Conservation (phyloP, 2,888 invertebrate species). For the Cotesia congregata region DNA sequence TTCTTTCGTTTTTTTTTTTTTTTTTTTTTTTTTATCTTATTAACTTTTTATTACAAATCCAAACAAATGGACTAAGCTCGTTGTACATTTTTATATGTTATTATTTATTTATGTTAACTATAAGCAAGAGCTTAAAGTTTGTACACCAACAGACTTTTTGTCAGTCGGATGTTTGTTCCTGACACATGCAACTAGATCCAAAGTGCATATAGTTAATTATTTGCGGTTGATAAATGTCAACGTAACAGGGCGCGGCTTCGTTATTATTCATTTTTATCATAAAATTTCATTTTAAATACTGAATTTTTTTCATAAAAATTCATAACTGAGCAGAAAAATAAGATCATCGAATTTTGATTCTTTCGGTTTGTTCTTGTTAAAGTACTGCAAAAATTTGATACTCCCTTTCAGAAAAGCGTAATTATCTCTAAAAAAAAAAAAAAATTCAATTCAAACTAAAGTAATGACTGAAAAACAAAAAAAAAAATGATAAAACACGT, state of each 20-base stretch:
- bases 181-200: slow-evolving; percentile 32
- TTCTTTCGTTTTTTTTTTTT: not conserved
- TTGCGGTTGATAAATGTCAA: slow-evolving; percentile 27
- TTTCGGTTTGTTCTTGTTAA: not conserved
- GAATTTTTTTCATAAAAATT: slow-evolving; percentile 24
- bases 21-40: slow-evolving; percentile 23
- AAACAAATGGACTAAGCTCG: not conserved
- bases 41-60: slow-evolving; percentile 34
- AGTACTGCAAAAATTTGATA: not conserved
- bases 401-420: not conserved
- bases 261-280: slow-evolving; percentile 29
- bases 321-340: not conserved
- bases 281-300: slow-evolving; percentile 5
- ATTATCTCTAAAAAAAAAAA: not conserved
- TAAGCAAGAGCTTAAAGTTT: not conserved
- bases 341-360: too few relatives aligned
- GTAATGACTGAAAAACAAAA: too few relatives aligned
- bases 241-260: slow-evolving; percentile 31
- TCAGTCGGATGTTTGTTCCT: slow-evolving; percentile 21
- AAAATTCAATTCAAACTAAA: not conserved
- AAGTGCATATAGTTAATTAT: slow-evolving; percentile 28
- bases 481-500: not conserved
- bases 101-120: slow-evolving; percentile 24
- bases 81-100: slow-evolving; percentile 24
- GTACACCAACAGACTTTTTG: slow-evolving; percentile 17